These are phyloP conservation scores for Brienomyrus brachyistius DNA, from an alignment of 2,113 vertebrate genomes.

Conservation along the genomic window DNA sequence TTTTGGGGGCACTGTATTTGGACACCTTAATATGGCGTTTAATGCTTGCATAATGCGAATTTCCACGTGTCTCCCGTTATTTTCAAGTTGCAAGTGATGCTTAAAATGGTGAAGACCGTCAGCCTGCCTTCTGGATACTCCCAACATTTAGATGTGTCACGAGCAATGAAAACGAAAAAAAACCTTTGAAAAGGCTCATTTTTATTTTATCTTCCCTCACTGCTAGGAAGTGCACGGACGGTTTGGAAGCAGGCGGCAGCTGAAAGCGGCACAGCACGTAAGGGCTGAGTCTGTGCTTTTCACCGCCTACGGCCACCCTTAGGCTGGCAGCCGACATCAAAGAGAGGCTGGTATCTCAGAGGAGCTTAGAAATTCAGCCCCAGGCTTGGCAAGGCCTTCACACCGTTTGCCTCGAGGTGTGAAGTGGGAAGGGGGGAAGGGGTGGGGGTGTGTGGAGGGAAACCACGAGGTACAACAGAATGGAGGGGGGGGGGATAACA, in stretches of 20 bases:
- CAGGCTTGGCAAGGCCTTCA: constrained; percentile 54
- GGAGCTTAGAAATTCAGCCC: constrained; percentile 53
- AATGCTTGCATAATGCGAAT: not conserved
- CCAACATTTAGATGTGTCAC: constrained; percentile 25
- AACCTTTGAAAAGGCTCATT: constrained; percentile 12
- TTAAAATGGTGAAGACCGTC: constrained; percentile 14
- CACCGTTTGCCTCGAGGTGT: constrained; percentile 51
- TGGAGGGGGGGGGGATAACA: constrained; percentile 14
- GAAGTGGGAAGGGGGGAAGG: not conserved
- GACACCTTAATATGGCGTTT: not conserved
- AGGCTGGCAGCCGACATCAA: constrained; percentile 64
- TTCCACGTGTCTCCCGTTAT: not conserved
- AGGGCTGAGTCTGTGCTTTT: constrained; percentile 34
- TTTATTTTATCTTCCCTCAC: constrained; percentile 6
- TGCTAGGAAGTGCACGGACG: not conserved
- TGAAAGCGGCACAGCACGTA: constrained; percentile 17
- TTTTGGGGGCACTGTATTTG: not conserved
- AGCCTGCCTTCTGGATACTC: constrained; percentile 20
- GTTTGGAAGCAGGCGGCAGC: not conserved
- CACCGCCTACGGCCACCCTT: constrained; percentile 47
- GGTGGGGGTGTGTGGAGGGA: constrained; percentile 27
- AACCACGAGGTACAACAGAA: constrained; percentile 24
- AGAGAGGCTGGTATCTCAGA: constrained; percentile 54
- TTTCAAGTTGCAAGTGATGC: not conserved
- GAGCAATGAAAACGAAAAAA: constrained; percentile 19